These are phyloP conservation scores for Albula goreensis DNA, from an alignment of 2,113 vertebrate species.

Conservation along the genomic window DNA sequence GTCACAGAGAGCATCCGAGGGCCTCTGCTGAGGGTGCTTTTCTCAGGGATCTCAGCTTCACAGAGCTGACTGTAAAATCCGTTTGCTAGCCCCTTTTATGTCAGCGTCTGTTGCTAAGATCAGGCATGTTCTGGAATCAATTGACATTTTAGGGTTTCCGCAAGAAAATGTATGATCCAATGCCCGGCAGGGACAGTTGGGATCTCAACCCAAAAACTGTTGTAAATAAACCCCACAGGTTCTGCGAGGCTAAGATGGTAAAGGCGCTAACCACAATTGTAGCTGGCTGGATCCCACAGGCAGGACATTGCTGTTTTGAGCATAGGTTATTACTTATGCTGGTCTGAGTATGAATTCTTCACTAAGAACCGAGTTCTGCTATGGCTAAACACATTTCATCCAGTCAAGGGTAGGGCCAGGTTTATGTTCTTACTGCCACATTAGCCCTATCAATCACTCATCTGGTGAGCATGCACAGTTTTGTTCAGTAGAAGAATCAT, in stretches of 20 bases:
- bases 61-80: neutral
- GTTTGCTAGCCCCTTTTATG: neutral
- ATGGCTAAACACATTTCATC: neutral
- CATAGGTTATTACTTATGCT: too few species aligned
- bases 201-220: too few species aligned
- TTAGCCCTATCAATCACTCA: neutral
- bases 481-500: neutral
- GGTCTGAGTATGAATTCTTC: too few species aligned
- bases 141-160: neutral
- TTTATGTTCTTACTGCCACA: neutral
- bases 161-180: neutral
- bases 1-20: slow-evolving; percentile 29
- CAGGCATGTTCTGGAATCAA: neutral
- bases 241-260: neutral
- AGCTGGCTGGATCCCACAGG: neutral
- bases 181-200: neutral
- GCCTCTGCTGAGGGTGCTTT: neutral
- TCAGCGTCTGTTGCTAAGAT: neutral
- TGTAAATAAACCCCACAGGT: neutral
- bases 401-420: neutral
- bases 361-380: neutral
- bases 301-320: too few species aligned
- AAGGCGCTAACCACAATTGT: neutral
- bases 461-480: neutral
- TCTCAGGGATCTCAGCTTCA: neutral